Base-by-base conservation (phyloP, 2,113 vertebrate genomes). In the Caranx ignobilis region DNA sequence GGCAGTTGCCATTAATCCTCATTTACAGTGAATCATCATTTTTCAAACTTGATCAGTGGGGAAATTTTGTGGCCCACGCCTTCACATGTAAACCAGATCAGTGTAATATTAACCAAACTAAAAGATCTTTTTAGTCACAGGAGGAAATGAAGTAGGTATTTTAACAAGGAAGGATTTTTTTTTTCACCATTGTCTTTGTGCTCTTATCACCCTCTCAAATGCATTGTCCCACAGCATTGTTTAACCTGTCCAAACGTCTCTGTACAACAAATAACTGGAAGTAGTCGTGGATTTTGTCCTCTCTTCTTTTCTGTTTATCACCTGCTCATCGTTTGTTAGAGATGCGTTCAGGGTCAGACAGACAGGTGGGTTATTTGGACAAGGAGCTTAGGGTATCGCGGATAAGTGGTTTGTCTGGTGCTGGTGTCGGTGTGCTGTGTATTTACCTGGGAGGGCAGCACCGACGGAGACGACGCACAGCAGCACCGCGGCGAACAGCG, bases 401-500 rank as follows among this genome's bases (percentile, higher is more conserved):
- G 47, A 1, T 55, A 43, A 32, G 11, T 41, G 35, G 32, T 26
- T n/a, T 11, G 37, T 67, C 10, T 62, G 15, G 32, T 68, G 54
- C 41, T 15, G 50, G 50, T 52, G 21, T 11, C 8, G 10, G 70
- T 50, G 32, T 31, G 61, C 31, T 31, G 67, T 52, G 59, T 6
- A 6, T 88, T 87, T 91, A 94, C 93, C 93, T 91, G 84, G 81
- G 0, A 76, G 45, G 71, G 81, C 83, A 1, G 71, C 67, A 18
- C 76, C 50, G 79, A 75, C 71, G 4, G 84, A 32, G 64, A 63
- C 15, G 43, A 71, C 54, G 11, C 76, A 82, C 16, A 91, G 82
- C 59, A 92, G 69, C 5, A 86, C 66, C 39, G 76, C 83, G 75
- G 75, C 45, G 62, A 81, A 31, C 55, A 83, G 84, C 59, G 86